Conservation (phyloP, 2,113 vertebrate genomes). For the Ranitomeya variabilis region DNA sequence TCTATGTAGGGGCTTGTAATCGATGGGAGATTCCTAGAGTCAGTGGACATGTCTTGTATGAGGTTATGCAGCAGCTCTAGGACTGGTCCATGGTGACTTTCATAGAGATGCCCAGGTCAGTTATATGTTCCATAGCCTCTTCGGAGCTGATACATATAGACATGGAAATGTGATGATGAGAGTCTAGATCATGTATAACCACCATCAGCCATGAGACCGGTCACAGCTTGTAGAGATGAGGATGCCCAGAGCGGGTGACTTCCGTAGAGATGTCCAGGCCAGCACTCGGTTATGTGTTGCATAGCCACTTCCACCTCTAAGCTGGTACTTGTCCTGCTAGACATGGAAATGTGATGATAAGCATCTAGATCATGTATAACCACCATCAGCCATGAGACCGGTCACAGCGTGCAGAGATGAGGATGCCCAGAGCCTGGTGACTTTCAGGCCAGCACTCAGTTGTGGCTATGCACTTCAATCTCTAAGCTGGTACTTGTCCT, state of each 20-base stretch:
- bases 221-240: too few relatives aligned
- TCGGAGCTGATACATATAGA: not conserved
- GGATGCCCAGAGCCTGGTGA: not conserved
- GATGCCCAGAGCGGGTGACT: not conserved
- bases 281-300: not conserved
- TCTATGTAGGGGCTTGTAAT: not conserved
- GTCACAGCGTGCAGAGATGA: not conserved
- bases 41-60: not conserved
- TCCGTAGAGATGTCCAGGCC: not conserved
- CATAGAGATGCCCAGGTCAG: slow-evolving; percentile 5
- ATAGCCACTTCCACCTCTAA: not conserved
- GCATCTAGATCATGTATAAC: not conserved
- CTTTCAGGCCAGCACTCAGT: not conserved
- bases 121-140: not conserved
- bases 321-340: not conserved
- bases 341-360: not conserved
- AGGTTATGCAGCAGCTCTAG: not conserved
- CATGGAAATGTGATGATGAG: not conserved
- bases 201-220: not conserved
- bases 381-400: not conserved
- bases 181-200: not conserved
- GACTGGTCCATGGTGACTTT: slow-evolving; percentile 18
- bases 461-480: not conserved
- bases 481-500: not conserved
- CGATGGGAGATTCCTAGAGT: not conserved